A percentile compares a stretch with the other conserved stretches of the same genome.
Evolutionary conservation across 2,797 vertebrate genomes (phyloP).

Genomic region (Gallirallus australis): DNA sequence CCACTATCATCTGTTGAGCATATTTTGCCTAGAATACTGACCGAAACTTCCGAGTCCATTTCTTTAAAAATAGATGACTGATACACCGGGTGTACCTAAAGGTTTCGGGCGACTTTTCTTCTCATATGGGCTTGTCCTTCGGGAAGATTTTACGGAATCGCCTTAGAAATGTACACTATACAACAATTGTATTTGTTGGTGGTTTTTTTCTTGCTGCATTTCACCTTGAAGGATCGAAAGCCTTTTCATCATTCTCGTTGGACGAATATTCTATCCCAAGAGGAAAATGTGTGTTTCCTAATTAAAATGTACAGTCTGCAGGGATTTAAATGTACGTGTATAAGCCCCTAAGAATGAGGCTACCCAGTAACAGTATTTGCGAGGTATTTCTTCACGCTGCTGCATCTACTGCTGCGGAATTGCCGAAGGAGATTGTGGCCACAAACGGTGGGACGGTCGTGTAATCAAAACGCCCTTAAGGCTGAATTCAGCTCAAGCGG

Average conservation of each 20-base stretch:
- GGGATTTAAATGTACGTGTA: not conserved
- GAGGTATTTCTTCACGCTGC: not conserved
- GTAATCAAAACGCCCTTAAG: not conserved
- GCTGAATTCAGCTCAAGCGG: not conserved
- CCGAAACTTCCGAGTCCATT: slow-evolving; percentile 61
- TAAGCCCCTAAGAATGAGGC: not conserved
- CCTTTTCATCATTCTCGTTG: not conserved
- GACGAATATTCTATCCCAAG: not conserved
- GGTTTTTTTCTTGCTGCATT: not conserved
- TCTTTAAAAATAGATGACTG: not conserved
- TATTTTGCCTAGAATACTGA: slow-evolving; percentile 77
- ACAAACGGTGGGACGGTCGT: not conserved
- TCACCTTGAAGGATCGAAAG: not conserved
- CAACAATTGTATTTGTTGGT: not conserved
- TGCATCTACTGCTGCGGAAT: not conserved
- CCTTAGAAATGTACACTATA: not conserved
- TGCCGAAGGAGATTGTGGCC: not conserved
- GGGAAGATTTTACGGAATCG: not conserved
- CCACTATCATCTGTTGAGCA: slow-evolving; percentile 85
- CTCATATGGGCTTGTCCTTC: not conserved
- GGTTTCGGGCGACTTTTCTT: not conserved
- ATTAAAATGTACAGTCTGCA: not conserved
- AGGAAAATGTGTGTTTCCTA: not conserved
- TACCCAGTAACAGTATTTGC: not conserved
- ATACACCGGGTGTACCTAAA: not conserved